Evolutionary conservation across 2,888 invertebrate genomes (phyloP).

Genomic region (Acanthosepion pharaonis): DNA sequence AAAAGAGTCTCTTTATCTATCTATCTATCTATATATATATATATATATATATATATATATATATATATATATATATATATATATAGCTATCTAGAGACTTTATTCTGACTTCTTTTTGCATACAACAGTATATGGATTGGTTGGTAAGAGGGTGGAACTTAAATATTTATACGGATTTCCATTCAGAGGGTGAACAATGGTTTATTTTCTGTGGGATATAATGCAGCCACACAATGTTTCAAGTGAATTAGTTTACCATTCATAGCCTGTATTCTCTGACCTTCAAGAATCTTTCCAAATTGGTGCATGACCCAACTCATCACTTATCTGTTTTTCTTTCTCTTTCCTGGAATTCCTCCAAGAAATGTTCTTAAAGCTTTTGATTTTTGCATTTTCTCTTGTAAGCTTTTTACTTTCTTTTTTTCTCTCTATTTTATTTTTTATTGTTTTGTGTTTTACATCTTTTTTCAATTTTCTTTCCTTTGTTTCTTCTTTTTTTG

Average conservation of each 20-base stretch:
- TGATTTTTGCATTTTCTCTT: no score
- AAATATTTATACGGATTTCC: not conserved
- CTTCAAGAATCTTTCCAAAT: constrained; percentile 33
- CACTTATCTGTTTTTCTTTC: not conserved
- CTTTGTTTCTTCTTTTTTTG: no score
- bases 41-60: no score
- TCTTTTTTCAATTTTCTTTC: no score
- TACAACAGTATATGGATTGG: not conserved
- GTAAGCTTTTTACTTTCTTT: no score
- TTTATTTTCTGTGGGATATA: not conserved
- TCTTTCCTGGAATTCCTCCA: not conserved
- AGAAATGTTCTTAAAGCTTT: no score
- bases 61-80: no score
- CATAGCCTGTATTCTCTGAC: not conserved
- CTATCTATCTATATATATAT: not conserved
- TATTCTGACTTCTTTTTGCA: not conserved
- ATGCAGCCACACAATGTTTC: not conserved
- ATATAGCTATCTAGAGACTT: not conserved
- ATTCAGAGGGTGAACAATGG: not conserved
- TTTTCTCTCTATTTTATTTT: no score
- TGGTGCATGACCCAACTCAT: not conserved
- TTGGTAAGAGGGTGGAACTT: not conserved
- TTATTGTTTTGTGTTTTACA: no score
- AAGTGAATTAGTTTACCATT: constrained; percentile 33
- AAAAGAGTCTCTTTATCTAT: not conserved